Evolutionary conservation across 2,113 vertebrate genomes (phyloP), one percentile per base, ranked within the genome.

Genomic region (Dicaeum eximium): DNA sequence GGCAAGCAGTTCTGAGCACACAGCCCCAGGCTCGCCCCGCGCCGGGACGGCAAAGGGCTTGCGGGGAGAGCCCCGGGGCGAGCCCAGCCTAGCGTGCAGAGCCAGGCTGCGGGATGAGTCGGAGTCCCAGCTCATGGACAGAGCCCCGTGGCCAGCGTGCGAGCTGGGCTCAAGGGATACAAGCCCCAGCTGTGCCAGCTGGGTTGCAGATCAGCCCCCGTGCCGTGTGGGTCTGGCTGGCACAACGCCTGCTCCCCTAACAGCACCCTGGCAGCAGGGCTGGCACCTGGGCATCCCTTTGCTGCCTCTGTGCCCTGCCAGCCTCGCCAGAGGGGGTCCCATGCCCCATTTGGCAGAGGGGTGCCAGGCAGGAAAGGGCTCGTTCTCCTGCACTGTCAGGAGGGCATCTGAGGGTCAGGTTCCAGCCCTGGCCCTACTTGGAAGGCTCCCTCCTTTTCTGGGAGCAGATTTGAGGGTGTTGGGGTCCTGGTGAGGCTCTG

Each of bases 341-440:
- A 0, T 1, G 2, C 14, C 56, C n/a, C 2, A 0, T 60, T 38
- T 15, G 37, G 13, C 53, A 22, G 33, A 44, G 45, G 38, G 11
- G 33, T 50, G 45, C 44, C 4, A 1, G 78, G 47, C 33, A 44
- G 38, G 23, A 17, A 25, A 9, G 38, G 3, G 22, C 57, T 80
- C 0, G 0, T 27, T 73, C 22, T 23, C 7, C 23, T 42, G 23
- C 44, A 0, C 31, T 45, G 47, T 23, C 33, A 50, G 38, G 54
- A 9, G 31, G 45, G 57, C 13, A 33, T 45, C 47, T 2, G 1
- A 45, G 25, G 20, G 42, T 35, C 2, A 0, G 17, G 6, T 25
- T 88, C n/a, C 57, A 86, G 45, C 21, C 17, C 25, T 56, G 71
- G 22, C 28, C 50, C 28, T 65, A 1, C 19, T 57, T 44, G 60